Evolutionary conservation across 2,797 vertebrate species (phyloP), one percentile per base, ranked within the genome.

Genomic region (Synaphobranchus kaupii): DNA sequence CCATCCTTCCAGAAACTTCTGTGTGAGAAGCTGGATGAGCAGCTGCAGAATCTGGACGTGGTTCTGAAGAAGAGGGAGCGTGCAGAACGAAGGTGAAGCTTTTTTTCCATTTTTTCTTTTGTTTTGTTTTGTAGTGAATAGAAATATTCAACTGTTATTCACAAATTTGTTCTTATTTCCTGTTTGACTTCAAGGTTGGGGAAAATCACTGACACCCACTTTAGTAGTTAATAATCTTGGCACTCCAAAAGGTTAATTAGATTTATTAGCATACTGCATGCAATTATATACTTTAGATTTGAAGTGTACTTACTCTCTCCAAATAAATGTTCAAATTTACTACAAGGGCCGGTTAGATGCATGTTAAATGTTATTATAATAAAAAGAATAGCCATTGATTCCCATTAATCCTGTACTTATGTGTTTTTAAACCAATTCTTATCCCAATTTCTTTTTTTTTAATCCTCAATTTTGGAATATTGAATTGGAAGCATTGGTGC

Each of bases 21-120:
- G 73, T 99, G 99, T 92, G 98, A 99, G 92, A 98, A 97, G 89
- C 94, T 99, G 91, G 98, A 99, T 90, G 98, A 99, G 90, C 98
- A 99, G 85, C 93, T 99, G 68, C 97, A 95, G 94, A 98, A 97
- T 88, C 95, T 99, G 94, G 99, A 99, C 91, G 96, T 98, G 34
- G 97, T 97, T 87, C 95, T 99, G 90, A 99, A 99, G 96, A 99
- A 99, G 91, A 98, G 94, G 89, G 99, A 99, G 88, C 92, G 98
- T 87, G 98, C 99, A 4, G 98, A 99, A 90, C 95, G 98, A 93
- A 98, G 98, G 99, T 96, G 52, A 17, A 2, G 25, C 3, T 2
- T 31, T 12, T n/a, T 28, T 8, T 6, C 17, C 22, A n/a, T 13
- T 81, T n/a, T 63, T 47, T 63, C 39, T 28, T 22, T 76, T 28